phyloP scores from a whole-genome alignment of 2,888 invertebrate genomes.

The Netelia virgata region DNA sequence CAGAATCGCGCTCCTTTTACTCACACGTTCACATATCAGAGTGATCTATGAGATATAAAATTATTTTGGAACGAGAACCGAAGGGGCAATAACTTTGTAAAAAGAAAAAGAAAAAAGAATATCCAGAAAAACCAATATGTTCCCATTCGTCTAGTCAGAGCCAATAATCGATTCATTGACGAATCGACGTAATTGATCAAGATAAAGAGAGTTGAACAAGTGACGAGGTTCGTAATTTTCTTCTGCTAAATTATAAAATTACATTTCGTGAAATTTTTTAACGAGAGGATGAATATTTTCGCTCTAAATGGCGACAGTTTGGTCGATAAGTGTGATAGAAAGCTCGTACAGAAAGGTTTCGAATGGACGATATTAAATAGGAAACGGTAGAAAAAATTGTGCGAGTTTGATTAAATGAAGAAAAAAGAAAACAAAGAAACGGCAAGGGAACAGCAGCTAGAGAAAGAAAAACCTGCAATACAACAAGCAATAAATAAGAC shows the following conservation, averaged over 20 bases:
- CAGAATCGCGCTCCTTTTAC: constrained; percentile 46
- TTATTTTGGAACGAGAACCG: constrained; percentile 60
- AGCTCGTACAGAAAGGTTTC: constrained; percentile 32
- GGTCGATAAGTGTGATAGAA: constrained; percentile 33
- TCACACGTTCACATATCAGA: constrained; percentile 80
- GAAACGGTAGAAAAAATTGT: constrained; percentile 44
- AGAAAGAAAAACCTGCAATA: constrained; percentile 82
- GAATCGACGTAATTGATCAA: neutral
- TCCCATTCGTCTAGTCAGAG: constrained; percentile 52
- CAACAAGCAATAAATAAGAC: constrained; percentile 84
- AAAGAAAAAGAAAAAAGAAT: neutral
- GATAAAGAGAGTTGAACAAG: constrained; percentile 14
- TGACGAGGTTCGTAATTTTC: constrained; percentile 43
- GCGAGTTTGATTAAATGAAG: constrained; percentile 19
- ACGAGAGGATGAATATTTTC: constrained; percentile 33
- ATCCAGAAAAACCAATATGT: constrained; percentile 40
- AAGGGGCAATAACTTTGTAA: constrained; percentile 36
- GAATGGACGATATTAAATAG: constrained; percentile 30
- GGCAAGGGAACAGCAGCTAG: constrained; percentile 75
- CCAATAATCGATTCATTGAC: constrained; percentile 24
- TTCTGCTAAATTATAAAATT: constrained; percentile 4
- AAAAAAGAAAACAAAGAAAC: constrained; percentile 48
- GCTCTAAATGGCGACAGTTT: constrained; percentile 42
- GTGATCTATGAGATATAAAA: constrained; percentile 79
- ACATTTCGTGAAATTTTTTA: constrained; percentile 4